Evolutionary conservation across 1,140 invertebrate genomes (phyloP), one percentile per base, ranked within the genome.

Genomic region (Tetramorium simillimum): DNA sequence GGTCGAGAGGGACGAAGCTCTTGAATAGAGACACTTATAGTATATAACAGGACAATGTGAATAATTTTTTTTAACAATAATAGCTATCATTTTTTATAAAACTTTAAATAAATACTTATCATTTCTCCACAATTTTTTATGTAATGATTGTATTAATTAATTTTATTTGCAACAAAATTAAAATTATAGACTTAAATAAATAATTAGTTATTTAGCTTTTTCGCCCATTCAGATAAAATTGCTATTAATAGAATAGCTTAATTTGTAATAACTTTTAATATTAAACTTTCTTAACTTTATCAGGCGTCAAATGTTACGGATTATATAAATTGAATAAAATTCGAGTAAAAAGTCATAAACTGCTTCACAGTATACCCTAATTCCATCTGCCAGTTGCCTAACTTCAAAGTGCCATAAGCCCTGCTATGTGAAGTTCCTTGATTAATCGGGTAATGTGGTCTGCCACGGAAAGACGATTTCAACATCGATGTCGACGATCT

Each of bases 371-470:
- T 7, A 2, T 43, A 75, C 0, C 21, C 40, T 43, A 67, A 78
- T 78, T 78, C 24, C 28, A 72, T 62, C 46, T 69, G 81, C 14
- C 77, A 77, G 53, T 72, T 72, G 37, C 6, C 53, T 28, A 81
- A 81, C 78, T 82, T 73, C 18, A 72, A 24, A 72, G 70, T 73
- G 73, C 28, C 60, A 67, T 89, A 81, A 89, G 24, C 75, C 40
- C 37, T 12, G 49, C 46, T n/a, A 49, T 51, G n/a, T 70, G 14
- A 86, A 88, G 75, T 89, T 89, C 10, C 18, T 33, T 86, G 87
- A 89, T 89, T 89, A 86, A 89, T 89, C 58, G 60, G 51, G 51
- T 89, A 86, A 81, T 86, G 65, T 14, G 28, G 18, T 51, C n/a
- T 49, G 24, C 40, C 40, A 43, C 69, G 16, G 40, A 87, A 51